Evolutionary conservation across 2,797 vertebrate genomes (phyloP).

Genomic region (Poeciliopsis turneri): DNA sequence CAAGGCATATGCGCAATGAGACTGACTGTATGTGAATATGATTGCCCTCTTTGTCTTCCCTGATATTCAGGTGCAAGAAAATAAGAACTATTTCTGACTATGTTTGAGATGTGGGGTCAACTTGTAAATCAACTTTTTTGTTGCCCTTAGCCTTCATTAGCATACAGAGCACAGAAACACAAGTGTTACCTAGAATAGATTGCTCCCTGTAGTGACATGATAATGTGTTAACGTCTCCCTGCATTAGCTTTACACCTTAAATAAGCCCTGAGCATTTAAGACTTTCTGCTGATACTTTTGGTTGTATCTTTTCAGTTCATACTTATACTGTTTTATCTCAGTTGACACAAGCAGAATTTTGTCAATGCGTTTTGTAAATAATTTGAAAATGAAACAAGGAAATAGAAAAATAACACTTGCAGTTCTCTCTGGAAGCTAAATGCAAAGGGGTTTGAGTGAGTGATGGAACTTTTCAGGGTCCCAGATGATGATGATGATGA

Average conservation of each 20-base stretch:
- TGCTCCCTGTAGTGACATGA: slow-evolving; percentile 24
- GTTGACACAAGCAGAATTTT: background rate
- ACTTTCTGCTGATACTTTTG: slow-evolving; percentile 1
- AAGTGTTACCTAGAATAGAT: slow-evolving; percentile 33
- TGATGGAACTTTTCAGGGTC: slow-evolving; percentile 10
- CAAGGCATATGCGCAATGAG: slow-evolving; percentile 56
- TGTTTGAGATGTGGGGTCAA: slow-evolving; percentile 63
- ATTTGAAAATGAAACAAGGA: background rate
- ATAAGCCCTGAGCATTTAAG: background rate
- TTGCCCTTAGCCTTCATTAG: slow-evolving; percentile 55
- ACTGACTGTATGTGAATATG: slow-evolving; percentile 62
- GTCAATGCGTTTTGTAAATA: background rate
- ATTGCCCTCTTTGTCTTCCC: slow-evolving; percentile 61
- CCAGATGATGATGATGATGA: slow-evolving; percentile 5
- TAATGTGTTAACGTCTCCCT: slow-evolving; percentile 29
- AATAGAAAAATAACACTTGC: slow-evolving; percentile 69
- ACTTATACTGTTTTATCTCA: background rate
- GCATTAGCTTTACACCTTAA: slow-evolving; percentile 23
- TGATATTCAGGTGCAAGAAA: slow-evolving; percentile 34
- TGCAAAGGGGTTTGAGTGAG: slow-evolving; percentile 36
- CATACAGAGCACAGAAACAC: slow-evolving; percentile 48
- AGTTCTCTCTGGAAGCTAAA: slow-evolving; percentile 12
- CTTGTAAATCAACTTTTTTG: slow-evolving; percentile 65
- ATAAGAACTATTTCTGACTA: slow-evolving; percentile 64
- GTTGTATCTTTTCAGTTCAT: background rate